Conservation (phyloP, 1,140 invertebrate species). For the Monochamus saltuarius region DNA sequence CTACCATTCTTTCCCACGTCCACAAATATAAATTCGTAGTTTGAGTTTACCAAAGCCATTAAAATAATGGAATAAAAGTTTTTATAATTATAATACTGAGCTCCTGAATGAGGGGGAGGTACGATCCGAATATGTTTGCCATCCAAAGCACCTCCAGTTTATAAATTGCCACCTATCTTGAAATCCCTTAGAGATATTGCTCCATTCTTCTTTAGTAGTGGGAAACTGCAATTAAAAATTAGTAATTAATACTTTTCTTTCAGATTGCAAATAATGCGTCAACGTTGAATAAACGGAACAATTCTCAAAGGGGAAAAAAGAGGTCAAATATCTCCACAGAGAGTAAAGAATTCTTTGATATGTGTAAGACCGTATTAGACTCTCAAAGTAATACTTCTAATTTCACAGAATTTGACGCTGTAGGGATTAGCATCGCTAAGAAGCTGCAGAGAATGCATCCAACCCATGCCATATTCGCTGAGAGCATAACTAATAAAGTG, state of each 20-base stretch:
- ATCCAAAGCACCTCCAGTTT: conserved; percentile 20
- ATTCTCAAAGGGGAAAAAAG: neutral
- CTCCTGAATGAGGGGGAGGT: conserved; percentile 8
- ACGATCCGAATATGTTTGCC: conserved; percentile 14
- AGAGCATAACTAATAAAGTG: conserved; percentile 3
- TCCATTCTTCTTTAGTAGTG: conserved; percentile 13
- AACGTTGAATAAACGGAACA: neutral
- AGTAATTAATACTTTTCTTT: neutral
- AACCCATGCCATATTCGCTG: neutral
- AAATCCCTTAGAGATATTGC: conserved; percentile 1
- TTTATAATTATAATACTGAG: conserved; percentile 15
- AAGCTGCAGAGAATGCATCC: conserved; percentile 9
- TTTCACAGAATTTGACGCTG: neutral
- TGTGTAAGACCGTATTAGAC: too few species aligned
- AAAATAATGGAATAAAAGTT: conserved; percentile 15
- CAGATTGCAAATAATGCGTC: neutral
- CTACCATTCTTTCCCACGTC: conserved; percentile 19
- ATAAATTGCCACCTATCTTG: conserved; percentile 15
- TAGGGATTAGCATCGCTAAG: neutral
- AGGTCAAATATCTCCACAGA: neutral
- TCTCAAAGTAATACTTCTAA: too few species aligned
- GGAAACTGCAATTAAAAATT: conserved; percentile 8
- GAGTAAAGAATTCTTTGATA: too few species aligned
- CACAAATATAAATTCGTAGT: conserved; percentile 19
- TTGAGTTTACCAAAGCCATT: conserved; percentile 2